Base-by-base conservation (phyloP, 1,140 invertebrate genomes). In the Pteromalus puparum region DNA sequence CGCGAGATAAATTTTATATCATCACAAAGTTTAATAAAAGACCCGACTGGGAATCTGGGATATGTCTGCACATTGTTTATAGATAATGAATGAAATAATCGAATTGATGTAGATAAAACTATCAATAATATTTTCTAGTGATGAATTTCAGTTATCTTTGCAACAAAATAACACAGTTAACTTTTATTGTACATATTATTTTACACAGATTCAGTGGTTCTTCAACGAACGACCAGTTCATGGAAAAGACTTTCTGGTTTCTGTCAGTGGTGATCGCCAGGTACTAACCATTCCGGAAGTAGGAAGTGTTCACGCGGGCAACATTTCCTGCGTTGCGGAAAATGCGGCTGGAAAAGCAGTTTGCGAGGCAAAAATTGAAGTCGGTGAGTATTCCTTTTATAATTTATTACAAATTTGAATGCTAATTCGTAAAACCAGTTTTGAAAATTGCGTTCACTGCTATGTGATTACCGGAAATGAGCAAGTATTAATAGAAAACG, bases 271-370 rank as follows among this genome's bases (percentile, higher is more conserved):
- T 0, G 95, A 96, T 88, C 93, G 94, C 26, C 95, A 97, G 89
- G 94, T 95, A 26, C 90, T 97, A 53, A 94, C 94, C 82, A 95
- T 97, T 81, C 94, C 95, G 48, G 91, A 94, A 87, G 89, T 93
- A 12, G 91, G 90, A 70, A 93, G 94, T 88, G 94, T 95, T 87
- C 94, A 95, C 73, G 92, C 93, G 53, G 97, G 97, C 65, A 95
- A 94, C 82, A 94, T 97, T 81, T 95, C 95, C 46, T 96, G 96
- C 87, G 93, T 96, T 26, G 96, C 96, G 7, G 96, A 97, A 91
- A 97, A 97, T 88, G 93, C 95, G 86, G 95, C 93, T 46, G 97
- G 96, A 70, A 96, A 95, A 91, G 95, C 96, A 0, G 94, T 94
- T 73, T 96, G 95, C 87, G 93, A 93, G 28, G 95, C 95, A 28